Evolutionary conservation across 2,888 invertebrate species (phyloP), one percentile per base, ranked within the genome.

Genomic region (Bombylius major): DNA sequence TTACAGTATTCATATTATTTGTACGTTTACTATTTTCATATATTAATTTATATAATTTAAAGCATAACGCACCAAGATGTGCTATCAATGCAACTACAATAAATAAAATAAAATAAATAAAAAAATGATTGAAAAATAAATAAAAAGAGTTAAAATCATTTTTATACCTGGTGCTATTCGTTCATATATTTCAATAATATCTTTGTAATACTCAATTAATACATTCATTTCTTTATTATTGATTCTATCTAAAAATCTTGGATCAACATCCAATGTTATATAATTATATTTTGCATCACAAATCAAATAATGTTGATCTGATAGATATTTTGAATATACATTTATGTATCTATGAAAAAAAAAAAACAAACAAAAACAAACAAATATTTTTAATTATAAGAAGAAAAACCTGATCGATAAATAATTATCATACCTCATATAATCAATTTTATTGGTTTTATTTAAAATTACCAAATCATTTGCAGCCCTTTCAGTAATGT

Each of bases 11-110:
- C 14, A 56, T 53, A 42, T 59, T 55, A 48, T 55, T 47, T 34
- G 57, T 51, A 6, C 88, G 77, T 33, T 85, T 75, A 0, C 83
- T 84, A 1, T 79, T 76, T 70, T 89, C 89, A 0, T 87, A 84
- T n/a, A 87, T 70, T 0, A 84, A 82, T 0, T 86, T 84, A 66
- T 89, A 88, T 49, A 87, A 73, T 68, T 89, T 89, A 64, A 85
- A 89, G 53, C 85, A 76, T 4, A 89, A 64, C 0, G 82, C 74
- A 0, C 89, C 89, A 44, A 84, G 76, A n/a, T 85, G 75, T 49
- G 89, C 78, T 32, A 80, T 80, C 3, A 23, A 23, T 71, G 89
- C 89, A 62, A 86, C 88, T 87, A 66, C 5, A 72, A 39, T 39
- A 39, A 9, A 2, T 3, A 70, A 54, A 57, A 55, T 56, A 50